Evolutionary conservation across 2,113 vertebrate species (phyloP), one percentile per base, ranked within the genome.

Genomic region (Corythornis vintsioides): DNA sequence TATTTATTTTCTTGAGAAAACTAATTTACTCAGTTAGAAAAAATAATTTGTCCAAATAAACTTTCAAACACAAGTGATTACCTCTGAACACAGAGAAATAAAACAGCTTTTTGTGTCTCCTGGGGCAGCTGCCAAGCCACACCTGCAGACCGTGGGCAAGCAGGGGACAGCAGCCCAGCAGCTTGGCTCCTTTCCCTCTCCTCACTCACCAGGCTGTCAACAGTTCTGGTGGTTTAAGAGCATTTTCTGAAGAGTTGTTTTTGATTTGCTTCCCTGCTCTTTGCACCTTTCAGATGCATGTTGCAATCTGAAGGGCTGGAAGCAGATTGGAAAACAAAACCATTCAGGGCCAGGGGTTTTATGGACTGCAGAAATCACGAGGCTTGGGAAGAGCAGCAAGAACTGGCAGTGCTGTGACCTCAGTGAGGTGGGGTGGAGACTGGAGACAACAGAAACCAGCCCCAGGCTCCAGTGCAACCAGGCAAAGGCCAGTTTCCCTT

Each of bases 381-480:
- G 57, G 29, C 28, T 80, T 77, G 38, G 61, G 38, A 38, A 65
- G 60, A 69, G 17, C 0, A 4, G 6, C 43, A 33, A 50, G 60
- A 88, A n/a, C 38, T 9, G 25, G 75, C 15, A 8, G 40, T 8
- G 19, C 71, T 77, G 63, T 33, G 22, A 5, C 10, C 45, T 85
- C 59, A 24, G 57, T 33, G 2, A 73, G 22, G 15, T 18, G 25
- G 29, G 57, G 15, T 38, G 21, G 48, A 81, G 81, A 66, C 33
- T 40, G 35, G 33, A 86, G 55, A 21, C 26, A 60, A 26, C 9
- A 95, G 29, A 86, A 88, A 83, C 20, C 17, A 47, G 31, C 21
- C 38, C 79, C 1, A 0, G n/a, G 3, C 3, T 28, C 6, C 1
- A 50, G 12, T 2, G 42, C 74, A 25, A 13, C 13, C 59, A 9